Percentiles rank a stretch among this genome's conserved stretches.
Conservation (phyloP, 2,888 invertebrate genomes). For the Pseudanteris insignis region DNA sequence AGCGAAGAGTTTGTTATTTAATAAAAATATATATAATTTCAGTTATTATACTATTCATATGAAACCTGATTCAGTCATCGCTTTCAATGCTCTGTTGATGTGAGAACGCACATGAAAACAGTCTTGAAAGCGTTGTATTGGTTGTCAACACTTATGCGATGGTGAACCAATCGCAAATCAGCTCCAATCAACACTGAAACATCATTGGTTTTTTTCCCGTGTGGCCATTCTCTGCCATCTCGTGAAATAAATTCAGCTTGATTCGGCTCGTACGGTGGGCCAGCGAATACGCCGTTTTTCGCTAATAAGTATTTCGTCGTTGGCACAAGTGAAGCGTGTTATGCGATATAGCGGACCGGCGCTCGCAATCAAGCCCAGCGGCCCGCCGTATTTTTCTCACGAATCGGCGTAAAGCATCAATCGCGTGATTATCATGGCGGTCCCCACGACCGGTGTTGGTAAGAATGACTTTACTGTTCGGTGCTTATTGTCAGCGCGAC, state of each 20-base stretch:
- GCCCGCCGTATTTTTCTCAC: slow-evolving; percentile 28
- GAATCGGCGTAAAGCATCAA: slow-evolving; percentile 31
- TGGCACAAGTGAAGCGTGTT: slow-evolving; percentile 34
- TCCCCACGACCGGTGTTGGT: slow-evolving; percentile 91
- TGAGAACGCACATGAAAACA: no score
- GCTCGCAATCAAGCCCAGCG: slow-evolving; percentile 29
- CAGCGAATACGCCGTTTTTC: slow-evolving; percentile 31
- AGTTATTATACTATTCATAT: no score
- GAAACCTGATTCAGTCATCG: no score
- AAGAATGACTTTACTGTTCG: slow-evolving; percentile 66
- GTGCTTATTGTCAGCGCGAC: not conserved
- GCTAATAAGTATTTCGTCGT: slow-evolving; percentile 39
- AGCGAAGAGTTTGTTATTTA: no score
- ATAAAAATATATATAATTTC: no score
- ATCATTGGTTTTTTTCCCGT: no score
- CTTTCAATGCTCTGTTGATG: no score
- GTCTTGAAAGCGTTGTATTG: no score
- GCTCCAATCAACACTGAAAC: no score
- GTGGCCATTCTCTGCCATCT: slow-evolving; percentile 27
- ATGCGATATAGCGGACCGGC: slow-evolving; percentile 41
- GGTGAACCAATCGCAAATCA: no score
- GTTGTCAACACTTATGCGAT: no score
- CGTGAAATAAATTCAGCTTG: slow-evolving; percentile 42
- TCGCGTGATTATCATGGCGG: slow-evolving; percentile 76
- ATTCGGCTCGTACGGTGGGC: slow-evolving; percentile 35